Percentiles rank a stretch among this genome's conserved stretches.
Conservation (phyloP, 2,797 vertebrate genomes). For the Holocentrus rufus region DNA sequence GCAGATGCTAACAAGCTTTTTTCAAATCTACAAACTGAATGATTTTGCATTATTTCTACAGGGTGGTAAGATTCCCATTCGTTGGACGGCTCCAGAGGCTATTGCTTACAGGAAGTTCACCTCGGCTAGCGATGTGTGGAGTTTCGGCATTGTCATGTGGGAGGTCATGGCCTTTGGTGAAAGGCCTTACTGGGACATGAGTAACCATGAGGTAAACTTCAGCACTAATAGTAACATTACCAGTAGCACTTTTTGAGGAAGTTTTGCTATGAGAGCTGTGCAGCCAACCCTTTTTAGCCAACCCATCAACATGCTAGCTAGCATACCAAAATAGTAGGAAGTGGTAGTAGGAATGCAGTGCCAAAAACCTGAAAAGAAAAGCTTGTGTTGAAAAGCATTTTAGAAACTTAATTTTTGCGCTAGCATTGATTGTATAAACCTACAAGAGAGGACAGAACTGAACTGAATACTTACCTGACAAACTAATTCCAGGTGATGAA, state of each 20-base stretch:
- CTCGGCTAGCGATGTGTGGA: slow-evolving; percentile 98
- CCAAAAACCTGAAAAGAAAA: no score
- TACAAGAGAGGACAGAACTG: not conserved
- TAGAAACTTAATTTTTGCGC: not conserved
- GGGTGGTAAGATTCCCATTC: slow-evolving; percentile 98
- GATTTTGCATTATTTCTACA: slow-evolving; percentile 58
- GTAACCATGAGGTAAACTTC: slow-evolving; percentile 83
- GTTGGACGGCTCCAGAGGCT: slow-evolving; percentile 97
- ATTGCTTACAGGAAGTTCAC: slow-evolving; percentile 98
- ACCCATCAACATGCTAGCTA: not conserved
- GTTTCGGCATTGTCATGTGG: slow-evolving; percentile 99
- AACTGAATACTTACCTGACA: slow-evolving; percentile 7
- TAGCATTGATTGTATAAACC: not conserved
- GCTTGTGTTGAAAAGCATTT: no score
- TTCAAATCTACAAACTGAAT: slow-evolving; percentile 11
- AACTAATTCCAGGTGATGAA: slow-evolving; percentile 91
- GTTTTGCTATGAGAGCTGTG: not conserved
- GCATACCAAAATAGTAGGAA: no score
- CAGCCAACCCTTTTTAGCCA: slow-evolving; percentile 1
- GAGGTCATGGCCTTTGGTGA: slow-evolving; percentile 99
- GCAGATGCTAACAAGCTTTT: not conserved
- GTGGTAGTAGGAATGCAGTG: no score
- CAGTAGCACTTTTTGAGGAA: not conserved
- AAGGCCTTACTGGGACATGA: slow-evolving; percentile 99
- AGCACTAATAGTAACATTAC: not conserved